phyloP scores from a whole-genome alignment of 2,888 invertebrate species.

The Drosophila peninsularis region DNA sequence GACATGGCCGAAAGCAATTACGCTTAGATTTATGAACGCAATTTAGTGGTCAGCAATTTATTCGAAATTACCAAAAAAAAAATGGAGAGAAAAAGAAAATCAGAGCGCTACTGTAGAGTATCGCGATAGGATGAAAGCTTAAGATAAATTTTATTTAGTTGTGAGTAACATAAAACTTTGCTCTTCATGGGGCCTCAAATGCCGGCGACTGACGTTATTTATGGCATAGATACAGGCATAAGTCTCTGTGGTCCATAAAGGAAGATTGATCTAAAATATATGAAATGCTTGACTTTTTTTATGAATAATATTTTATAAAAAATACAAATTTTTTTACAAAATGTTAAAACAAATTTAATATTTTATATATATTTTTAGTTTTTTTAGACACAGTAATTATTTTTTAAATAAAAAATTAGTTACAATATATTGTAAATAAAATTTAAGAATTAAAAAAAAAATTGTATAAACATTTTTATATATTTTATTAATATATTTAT shows the following conservation, averaged over 20 bases:
- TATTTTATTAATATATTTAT: too few species aligned
- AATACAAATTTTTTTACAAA: too few species aligned
- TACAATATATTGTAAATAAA: too few species aligned
- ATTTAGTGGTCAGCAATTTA: conserved; percentile 51
- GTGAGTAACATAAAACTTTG: conserved; percentile 12
- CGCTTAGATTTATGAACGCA: conserved; percentile 57
- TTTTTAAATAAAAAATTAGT: too few species aligned
- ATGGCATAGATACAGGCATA: neutral
- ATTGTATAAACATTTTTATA: too few species aligned
- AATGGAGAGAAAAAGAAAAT: neutral
- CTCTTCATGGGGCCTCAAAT: neutral
- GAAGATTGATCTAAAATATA: neutral
- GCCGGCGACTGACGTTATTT: neutral
- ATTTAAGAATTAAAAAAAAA: too few species aligned
- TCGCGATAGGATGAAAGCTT: conserved; percentile 15
- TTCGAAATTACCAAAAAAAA: conserved; percentile 18
- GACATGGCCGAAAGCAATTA: conserved; percentile 51
- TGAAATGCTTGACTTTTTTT: neutral
- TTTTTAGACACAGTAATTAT: too few species aligned
- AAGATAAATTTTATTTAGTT: conserved; percentile 15
- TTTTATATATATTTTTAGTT: too few species aligned
- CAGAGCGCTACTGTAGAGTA: neutral
- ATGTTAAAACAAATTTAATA: too few species aligned
- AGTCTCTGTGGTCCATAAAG: too few species aligned
- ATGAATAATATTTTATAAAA: too few species aligned